Conservation (phyloP, 92 coral and sea anemone species). For the Pocillopora meandrina region DNA sequence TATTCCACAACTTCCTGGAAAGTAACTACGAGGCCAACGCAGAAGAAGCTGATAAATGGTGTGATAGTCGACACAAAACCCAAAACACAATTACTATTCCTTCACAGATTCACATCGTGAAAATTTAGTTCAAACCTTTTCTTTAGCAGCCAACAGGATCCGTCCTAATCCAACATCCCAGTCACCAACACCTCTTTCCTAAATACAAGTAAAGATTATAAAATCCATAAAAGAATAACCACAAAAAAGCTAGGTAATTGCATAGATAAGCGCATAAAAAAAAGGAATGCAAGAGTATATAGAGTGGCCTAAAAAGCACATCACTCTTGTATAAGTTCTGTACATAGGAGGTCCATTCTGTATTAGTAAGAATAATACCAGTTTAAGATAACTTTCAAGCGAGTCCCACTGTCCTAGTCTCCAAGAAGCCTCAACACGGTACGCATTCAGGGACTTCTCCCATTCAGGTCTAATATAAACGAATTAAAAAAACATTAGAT, state of each 20-base stretch:
- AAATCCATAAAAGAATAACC: no score
- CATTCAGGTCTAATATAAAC: constrained; percentile 76
- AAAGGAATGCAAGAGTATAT: background rate
- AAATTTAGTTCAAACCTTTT: constrained; percentile 60
- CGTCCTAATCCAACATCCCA: constrained; percentile 96
- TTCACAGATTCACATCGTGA: no score
- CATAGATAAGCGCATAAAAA: no score
- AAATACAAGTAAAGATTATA: background rate
- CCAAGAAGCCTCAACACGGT: constrained; percentile 97
- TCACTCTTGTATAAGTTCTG: background rate
- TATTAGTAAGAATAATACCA: constrained; percentile 44
- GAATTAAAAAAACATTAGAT: background rate
- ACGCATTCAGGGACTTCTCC: constrained; percentile 84
- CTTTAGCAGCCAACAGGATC: constrained; percentile 86
- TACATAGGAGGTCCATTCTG: no score
- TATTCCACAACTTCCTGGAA: background rate
- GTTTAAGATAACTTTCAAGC: constrained; percentile 72
- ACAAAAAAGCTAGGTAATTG: no score
- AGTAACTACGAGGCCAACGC: no score
- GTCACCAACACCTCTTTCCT: constrained; percentile 89
- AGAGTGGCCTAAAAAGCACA: no score
- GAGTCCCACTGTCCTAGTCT: constrained; percentile 99
- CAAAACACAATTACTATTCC: no score
- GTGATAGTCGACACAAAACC: background rate
- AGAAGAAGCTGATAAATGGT: background rate